Evolutionary conservation across 2,888 invertebrate species (phyloP).

Genomic region (Phania funesta): DNA sequence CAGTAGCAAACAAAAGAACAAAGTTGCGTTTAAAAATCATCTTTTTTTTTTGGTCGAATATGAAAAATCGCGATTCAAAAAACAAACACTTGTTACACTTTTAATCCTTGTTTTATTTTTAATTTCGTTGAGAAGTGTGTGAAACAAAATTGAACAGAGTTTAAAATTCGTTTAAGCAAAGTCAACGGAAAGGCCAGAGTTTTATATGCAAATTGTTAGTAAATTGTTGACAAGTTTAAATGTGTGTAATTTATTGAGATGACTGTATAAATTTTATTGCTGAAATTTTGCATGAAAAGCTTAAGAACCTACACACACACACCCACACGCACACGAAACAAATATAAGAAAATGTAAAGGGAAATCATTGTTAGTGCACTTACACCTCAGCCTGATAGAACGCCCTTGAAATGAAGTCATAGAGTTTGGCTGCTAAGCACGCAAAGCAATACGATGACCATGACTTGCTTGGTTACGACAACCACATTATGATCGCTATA

Average conservation of each 20-base stretch:
- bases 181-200: slow-evolving; percentile 16
- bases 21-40: slow-evolving; percentile 14
- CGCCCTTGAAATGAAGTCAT: no score
- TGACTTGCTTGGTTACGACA: no score
- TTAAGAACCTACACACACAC: background rate
- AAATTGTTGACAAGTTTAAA: background rate
- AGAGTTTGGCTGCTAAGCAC: no score
- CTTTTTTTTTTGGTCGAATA: background rate
- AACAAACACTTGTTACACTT: background rate
- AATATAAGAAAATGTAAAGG: no score
- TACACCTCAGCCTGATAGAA: no score
- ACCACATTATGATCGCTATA: no score
- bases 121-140: background rate
- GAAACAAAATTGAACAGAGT: slow-evolving; percentile 13
- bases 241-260: slow-evolving; percentile 7
- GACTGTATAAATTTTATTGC: background rate
- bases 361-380: no score
- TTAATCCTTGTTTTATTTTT: background rate
- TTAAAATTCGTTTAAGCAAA: slow-evolving; percentile 40
- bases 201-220: slow-evolving; percentile 57
- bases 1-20: background rate
- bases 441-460: no score
- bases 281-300: background rate
- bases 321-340: no score
- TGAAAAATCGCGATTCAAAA: background rate